These are phyloP conservation scores for Mizuhopecten yessoensis DNA, from an alignment of 1,140 invertebrate genomes.

Conservation along the genomic window DNA sequence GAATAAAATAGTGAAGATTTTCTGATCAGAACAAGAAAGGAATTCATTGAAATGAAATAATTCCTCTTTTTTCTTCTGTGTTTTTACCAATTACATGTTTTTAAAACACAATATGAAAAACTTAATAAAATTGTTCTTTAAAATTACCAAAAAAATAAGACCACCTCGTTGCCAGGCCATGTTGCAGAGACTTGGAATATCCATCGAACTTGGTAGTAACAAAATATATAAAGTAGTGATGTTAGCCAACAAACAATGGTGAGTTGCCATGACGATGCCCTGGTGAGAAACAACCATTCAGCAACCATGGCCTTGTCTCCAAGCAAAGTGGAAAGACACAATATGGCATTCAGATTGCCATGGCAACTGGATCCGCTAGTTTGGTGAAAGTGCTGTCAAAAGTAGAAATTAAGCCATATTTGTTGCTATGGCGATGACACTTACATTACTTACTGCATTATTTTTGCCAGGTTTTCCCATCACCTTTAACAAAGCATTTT, in stretches of 20 bases:
- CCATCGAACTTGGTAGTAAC: not conserved
- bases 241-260: constrained; percentile 36
- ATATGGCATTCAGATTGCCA: constrained; percentile 22
- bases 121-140: too few relatives aligned
- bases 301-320: constrained; percentile 14
- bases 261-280: constrained; percentile 29
- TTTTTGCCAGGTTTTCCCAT: constrained; percentile 82
- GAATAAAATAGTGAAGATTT: too few relatives aligned
- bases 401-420: constrained; percentile 18
- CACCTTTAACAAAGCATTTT: constrained; percentile 83
- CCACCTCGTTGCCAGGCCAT: not conserved
- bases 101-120: too few relatives aligned
- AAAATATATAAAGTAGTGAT: constrained; percentile 5
- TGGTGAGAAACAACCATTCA: constrained; percentile 31
- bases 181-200: not conserved
- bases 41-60: too few relatives aligned
- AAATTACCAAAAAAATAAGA: too few relatives aligned
- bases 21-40: too few relatives aligned
- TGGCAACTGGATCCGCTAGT: constrained; percentile 36
- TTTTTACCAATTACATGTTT: not conserved
- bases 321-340: not conserved
- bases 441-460: constrained; percentile 80
- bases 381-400: constrained; percentile 29
- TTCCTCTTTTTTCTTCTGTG: not conserved
- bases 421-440: constrained; percentile 60